Evolutionary conservation across 2,113 vertebrate genomes (phyloP).

Genomic region (Mionectes macconnelli): DNA sequence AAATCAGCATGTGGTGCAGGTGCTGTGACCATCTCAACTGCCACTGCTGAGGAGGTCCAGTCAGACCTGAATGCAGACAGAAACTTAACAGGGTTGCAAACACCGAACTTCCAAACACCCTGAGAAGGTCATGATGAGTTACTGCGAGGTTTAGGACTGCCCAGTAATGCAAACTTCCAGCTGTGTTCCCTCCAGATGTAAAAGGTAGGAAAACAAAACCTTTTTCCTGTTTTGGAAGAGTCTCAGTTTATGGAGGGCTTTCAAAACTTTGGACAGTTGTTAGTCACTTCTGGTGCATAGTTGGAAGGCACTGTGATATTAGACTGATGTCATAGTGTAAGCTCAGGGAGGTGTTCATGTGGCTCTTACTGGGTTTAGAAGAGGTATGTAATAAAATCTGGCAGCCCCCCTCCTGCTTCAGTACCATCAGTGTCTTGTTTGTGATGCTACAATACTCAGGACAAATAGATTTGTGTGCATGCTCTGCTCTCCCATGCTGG

Average conservation of each 20-base stretch:
- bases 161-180: background rate
- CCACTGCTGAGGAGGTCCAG: background rate
- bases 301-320: background rate
- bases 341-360: background rate
- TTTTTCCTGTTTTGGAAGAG: background rate
- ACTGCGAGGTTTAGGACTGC: background rate
- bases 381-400: background rate
- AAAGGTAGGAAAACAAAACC: background rate
- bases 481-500: background rate
- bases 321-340: background rate
- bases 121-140: background rate
- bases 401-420: background rate
- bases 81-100: background rate
- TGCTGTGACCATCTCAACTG: background rate
- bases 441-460: rapidly evolving
- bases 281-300: background rate
- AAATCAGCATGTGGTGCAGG: background rate
- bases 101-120: background rate
- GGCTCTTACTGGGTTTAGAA: background rate
- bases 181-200: background rate
- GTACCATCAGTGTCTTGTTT: background rate
- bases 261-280: background rate
- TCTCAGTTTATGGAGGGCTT: background rate
- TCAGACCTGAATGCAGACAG: background rate
- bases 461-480: background rate